Evolutionary conservation across 2,888 invertebrate species (phyloP).

Genomic region (Tetrapedia diversipes): DNA sequence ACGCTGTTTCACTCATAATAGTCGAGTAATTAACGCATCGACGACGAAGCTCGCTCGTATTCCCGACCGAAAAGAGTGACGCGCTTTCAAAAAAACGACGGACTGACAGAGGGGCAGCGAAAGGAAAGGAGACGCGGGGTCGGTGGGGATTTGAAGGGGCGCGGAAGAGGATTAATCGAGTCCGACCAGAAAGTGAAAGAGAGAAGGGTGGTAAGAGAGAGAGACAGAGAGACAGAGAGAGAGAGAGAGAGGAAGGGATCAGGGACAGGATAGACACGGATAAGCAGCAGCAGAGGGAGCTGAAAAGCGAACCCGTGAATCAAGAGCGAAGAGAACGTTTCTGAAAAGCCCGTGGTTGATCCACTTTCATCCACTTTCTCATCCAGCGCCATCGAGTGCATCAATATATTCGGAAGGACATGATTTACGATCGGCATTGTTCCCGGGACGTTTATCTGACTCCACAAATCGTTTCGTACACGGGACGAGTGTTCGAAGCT

Average conservation of each 20-base stretch:
- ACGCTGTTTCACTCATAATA: slow-evolving; percentile 54
- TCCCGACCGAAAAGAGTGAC: slow-evolving; percentile 55
- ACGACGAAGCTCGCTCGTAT: slow-evolving; percentile 37
- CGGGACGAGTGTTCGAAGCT: slow-evolving; percentile 52
- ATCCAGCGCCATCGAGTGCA: slow-evolving; percentile 62
- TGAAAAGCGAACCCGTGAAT: slow-evolving; percentile 51
- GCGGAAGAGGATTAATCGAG: slow-evolving; percentile 57
- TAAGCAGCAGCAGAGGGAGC: slow-evolving; percentile 43
- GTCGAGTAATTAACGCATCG: slow-evolving; percentile 65
- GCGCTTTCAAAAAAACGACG: slow-evolving; percentile 60
- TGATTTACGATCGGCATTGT: slow-evolving; percentile 66
- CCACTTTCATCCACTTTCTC: slow-evolving; percentile 67
- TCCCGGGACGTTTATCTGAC: slow-evolving; percentile 66
- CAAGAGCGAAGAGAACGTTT: slow-evolving; percentile 30
- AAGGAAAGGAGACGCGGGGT: not conserved
- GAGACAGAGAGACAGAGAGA: not conserved
- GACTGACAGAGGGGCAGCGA: slow-evolving; percentile 4
- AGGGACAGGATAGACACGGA: slow-evolving; percentile 16
- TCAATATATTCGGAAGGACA: slow-evolving; percentile 61
- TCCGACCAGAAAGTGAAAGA: slow-evolving; percentile 15
- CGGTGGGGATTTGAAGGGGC: not conserved
- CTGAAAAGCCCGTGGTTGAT: slow-evolving; percentile 61
- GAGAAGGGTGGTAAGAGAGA: too few species aligned
- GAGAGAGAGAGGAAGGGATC: not conserved
- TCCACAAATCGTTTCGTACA: slow-evolving; percentile 55